phyloP scores from a whole-genome alignment of 2,113 vertebrate genomes.

The Stictonetta naevosa region DNA sequence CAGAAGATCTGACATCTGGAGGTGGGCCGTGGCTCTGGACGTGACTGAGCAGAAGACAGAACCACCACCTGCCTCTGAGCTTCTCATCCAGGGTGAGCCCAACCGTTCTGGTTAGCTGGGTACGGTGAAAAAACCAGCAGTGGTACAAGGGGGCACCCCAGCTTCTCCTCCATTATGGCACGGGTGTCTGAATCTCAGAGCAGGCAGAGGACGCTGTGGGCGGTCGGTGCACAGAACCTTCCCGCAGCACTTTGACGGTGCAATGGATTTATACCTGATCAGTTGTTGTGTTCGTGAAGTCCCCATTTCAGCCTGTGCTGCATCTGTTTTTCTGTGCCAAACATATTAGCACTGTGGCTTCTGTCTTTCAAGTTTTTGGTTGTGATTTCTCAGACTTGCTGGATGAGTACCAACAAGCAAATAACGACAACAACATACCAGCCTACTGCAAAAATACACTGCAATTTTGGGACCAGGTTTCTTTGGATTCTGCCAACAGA shows the following conservation, averaged over 20 bases:
- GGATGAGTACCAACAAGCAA: neutral
- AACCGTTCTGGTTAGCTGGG: neutral
- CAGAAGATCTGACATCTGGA: neutral
- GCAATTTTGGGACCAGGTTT: neutral
- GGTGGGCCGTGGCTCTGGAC: too few relatives aligned
- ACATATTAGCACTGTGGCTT: neutral
- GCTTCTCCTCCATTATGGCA: accelerated
- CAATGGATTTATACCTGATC: neutral
- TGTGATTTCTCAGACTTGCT: neutral
- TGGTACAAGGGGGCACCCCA: neutral
- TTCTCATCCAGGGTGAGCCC: neutral
- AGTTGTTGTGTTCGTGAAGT: accelerated
- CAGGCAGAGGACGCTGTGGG: neutral
- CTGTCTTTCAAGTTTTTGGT: neutral
- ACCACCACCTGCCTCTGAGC: neutral
- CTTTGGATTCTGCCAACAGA: neutral
- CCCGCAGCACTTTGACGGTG: neutral
- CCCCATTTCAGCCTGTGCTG: neutral
- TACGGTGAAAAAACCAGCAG: neutral
- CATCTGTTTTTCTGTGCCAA: neutral
- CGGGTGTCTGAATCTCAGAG: neutral
- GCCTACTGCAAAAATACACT: neutral
- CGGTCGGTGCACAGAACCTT: neutral
- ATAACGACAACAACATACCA: neutral
- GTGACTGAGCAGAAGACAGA: neutral